Evolutionary conservation across 30 jellyfish, hydroid and myxozoan genomes (phyloP), one percentile per base, ranked within the genome.

Genomic region (Chrysaora quinquecirrha): DNA sequence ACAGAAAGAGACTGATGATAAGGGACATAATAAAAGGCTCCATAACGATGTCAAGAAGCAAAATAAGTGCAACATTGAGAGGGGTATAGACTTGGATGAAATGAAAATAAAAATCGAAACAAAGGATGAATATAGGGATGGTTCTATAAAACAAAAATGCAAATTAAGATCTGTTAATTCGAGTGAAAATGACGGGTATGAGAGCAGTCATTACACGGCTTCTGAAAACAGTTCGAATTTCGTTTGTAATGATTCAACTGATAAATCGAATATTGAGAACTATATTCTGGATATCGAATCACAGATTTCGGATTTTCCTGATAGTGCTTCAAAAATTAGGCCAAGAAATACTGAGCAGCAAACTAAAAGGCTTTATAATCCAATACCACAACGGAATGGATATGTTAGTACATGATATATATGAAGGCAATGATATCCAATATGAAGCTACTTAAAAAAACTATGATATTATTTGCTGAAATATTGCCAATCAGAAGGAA

Each of bases 231-330:
- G 72, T 56, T 18, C 68, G 33, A 18, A 70, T 9, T 32, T 68
- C 24, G 18, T 75, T 22, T n/a, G n/a, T n/a, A n/a, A n/a, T n/a
- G n/a, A n/a, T n/a, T 46, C 27, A 22, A 70, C 81, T n/a, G 89
- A 38, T 20, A 52, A 10, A 48, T 43, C 28, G 21, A 66, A 60
- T 27, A 24, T 1, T 4, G 19, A 7, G 0, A 32, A n/a, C 1
- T 16, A 33, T 35, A 32, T 69, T 1, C 80, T 69, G 1, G 92
- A 82, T 56, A 82, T 82, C 64, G 85, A 82, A 31, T 74, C 85
- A 16, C 92, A 82, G 66, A 82, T 82, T 68, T 82, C 92, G 0
- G 92, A 82, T 48, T 82, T 82, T 61, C 85, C 92, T 19, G 19
- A 70, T 31, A 30, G 80, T 48, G 24, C 92, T 0, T 43, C 73